Evolutionary conservation across 2,888 invertebrate genomes (phyloP), one percentile per base, ranked within the genome.

Genomic region (Cerastoderma edule): DNA sequence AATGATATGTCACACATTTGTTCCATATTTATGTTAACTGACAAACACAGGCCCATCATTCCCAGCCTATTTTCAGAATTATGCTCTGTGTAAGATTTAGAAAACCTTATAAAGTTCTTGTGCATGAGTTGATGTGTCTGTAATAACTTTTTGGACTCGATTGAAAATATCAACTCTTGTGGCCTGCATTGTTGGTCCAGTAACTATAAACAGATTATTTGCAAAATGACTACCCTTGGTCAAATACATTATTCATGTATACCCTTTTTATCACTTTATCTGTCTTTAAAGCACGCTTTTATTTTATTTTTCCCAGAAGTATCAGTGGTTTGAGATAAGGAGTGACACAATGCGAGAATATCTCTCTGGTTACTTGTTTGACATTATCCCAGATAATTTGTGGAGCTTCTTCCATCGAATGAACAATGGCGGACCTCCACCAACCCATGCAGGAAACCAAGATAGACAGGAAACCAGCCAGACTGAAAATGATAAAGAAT

Each of bases 321-420:
- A 27, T 53, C 27, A 53, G 6, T 53, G 53, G 53, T 53, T 53
- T 24, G 53, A 53, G 27, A 27, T 27, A 27, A 32, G 32, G 2
- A 39, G 60, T 60, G 24, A 27, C 16, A 10, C n/a, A 3, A 39
- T 60, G 35, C 35, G 60, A 1, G 60, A 35, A 39, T 39, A 60
- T 60, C 60, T 60, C 13, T 22, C 39, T n/a, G 60, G 60, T 10
- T 60, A 60, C 39, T 39, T 60, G 8, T 22, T 39, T 8, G 39
- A 60, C 24, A 60, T 60, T 13, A 60, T 60, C 13, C 60, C 60
- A 60, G 60, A 60, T 22, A 60, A 60, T 22, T 24, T 60, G 39
- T n/a, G n/a, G 60, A 16, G 16, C 24, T 60, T 60, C 39, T 27
- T 60, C 27, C n/a, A n/a, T 16, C 16, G 39, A 39, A 13, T 35